Conservation (phyloP, 1,140 invertebrate species). For the Leptinotarsa lineolata region DNA sequence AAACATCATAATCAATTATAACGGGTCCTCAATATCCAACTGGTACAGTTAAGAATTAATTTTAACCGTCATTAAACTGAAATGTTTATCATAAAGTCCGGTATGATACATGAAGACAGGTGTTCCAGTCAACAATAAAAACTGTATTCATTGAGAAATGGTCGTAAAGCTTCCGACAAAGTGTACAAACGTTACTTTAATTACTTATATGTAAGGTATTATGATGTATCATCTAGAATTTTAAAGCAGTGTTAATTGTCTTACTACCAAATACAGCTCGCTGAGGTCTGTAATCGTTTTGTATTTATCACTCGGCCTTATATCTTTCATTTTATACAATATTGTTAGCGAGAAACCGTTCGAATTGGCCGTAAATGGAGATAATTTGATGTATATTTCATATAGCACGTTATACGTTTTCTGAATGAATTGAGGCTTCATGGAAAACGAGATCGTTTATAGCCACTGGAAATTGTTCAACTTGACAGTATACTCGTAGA, state of each 20-base stretch:
- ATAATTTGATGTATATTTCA: background rate
- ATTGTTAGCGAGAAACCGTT: constrained; percentile 14
- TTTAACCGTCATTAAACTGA: background rate
- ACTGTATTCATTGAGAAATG: constrained; percentile 26
- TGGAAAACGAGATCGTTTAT: no score
- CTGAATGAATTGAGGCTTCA: background rate
- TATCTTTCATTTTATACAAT: constrained; percentile 20
- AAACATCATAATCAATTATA: no score
- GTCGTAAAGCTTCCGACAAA: constrained; percentile 31
- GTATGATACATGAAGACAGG: constrained; percentile 17
- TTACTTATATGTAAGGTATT: constrained; percentile 34
- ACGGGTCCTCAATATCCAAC: background rate
- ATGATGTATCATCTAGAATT: constrained; percentile 37
- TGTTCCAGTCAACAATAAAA: constrained; percentile 27
- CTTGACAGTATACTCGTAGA: no score
- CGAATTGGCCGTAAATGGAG: background rate
- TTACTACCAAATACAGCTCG: constrained; percentile 23
- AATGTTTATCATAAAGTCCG: constrained; percentile 24
- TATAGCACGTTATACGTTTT: background rate
- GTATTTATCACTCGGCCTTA: constrained; percentile 17
- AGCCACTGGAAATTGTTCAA: no score
- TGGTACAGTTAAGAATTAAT: background rate
- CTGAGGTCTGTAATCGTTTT: constrained; percentile 18
- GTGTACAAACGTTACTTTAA: constrained; percentile 30
- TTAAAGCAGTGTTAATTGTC: constrained; percentile 31